Conservation (phyloP, 2,797 vertebrate species). For the Sus cebifrons region DNA sequence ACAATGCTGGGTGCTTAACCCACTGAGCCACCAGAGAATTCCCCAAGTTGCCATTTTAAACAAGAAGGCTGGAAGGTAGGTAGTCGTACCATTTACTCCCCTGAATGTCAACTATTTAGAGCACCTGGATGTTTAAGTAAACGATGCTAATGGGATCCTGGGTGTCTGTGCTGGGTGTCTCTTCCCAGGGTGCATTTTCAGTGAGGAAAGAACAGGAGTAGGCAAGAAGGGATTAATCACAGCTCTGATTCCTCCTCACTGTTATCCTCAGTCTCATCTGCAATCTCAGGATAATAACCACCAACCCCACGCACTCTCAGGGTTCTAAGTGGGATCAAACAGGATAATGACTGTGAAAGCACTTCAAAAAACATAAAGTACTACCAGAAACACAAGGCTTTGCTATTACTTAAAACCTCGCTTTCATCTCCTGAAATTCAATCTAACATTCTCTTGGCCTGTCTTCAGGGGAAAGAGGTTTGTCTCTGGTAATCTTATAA, state of each 20-base stretch:
- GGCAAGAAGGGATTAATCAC: neutral
- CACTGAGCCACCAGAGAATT: too few species aligned
- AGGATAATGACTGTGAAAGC: conserved; percentile 65
- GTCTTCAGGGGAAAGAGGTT: conserved; percentile 45
- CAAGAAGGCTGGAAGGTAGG: neutral
- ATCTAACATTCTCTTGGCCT: neutral
- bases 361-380: conserved; percentile 65
- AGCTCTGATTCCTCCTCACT: neutral
- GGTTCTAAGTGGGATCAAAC: conserved; percentile 67
- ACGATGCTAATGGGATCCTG: neutral
- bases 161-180: neutral
- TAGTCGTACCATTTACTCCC: neutral
- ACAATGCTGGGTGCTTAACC: too few species aligned
- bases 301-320: neutral
- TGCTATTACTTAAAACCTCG: conserved; percentile 29
- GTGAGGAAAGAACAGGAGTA: neutral
- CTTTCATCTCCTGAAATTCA: conserved; percentile 75
- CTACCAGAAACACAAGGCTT: conserved; percentile 70
- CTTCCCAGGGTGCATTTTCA: neutral
- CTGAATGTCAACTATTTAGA: neutral
- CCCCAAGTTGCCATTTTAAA: neutral
- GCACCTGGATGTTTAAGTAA: neutral
- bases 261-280: conserved; percentile 22
- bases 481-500: conserved; percentile 20
- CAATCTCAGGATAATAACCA: conserved; percentile 28